Conservation (phyloP, 2,888 invertebrate species). For the Agrilus biguttatus region DNA sequence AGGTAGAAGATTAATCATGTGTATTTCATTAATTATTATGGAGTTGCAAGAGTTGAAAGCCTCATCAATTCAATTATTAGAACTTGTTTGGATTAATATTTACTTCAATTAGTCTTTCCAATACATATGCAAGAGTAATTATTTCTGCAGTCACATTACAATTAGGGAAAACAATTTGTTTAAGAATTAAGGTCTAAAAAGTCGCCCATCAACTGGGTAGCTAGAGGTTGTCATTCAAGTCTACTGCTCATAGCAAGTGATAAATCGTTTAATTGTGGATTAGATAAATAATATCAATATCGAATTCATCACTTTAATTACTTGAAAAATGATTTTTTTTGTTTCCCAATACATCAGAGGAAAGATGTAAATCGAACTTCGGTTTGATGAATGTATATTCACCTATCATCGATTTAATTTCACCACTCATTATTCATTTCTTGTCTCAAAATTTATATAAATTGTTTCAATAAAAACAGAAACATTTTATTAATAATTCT, state of each 20-base stretch:
- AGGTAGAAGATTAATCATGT: too few species aligned
- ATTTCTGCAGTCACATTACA: conserved; percentile 30
- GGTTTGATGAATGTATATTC: conserved; percentile 7
- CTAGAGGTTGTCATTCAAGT: conserved; percentile 18
- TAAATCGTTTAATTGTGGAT: conserved; percentile 26
- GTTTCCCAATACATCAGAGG: conserved; percentile 23
- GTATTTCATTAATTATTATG: too few species aligned
- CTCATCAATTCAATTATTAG: too few species aligned
- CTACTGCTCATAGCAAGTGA: conserved; percentile 25
- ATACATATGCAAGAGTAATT: conserved; percentile 22
- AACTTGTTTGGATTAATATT: conserved; percentile 25
- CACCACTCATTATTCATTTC: too few species aligned
- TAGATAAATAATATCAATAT: conserved; percentile 26
- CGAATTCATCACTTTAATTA: conserved; percentile 31
- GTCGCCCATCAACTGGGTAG: conserved; percentile 29
- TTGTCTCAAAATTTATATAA: too few species aligned
- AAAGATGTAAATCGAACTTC: conserved; percentile 22
- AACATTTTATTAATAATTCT: too few species aligned
- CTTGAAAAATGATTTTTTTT: conserved; percentile 25
- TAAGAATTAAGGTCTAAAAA: conserved; percentile 24
- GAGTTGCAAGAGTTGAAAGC: too few species aligned
- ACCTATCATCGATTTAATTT: too few species aligned
- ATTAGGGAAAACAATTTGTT: conserved; percentile 34
- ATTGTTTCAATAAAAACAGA: too few species aligned
- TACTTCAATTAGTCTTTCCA: conserved; percentile 30